Percentiles rank a stretch among this genome's conserved stretches.
phyloP scores from a whole-genome alignment of 2,113 vertebrate genomes.

The Typhlomys cinereus region DNA sequence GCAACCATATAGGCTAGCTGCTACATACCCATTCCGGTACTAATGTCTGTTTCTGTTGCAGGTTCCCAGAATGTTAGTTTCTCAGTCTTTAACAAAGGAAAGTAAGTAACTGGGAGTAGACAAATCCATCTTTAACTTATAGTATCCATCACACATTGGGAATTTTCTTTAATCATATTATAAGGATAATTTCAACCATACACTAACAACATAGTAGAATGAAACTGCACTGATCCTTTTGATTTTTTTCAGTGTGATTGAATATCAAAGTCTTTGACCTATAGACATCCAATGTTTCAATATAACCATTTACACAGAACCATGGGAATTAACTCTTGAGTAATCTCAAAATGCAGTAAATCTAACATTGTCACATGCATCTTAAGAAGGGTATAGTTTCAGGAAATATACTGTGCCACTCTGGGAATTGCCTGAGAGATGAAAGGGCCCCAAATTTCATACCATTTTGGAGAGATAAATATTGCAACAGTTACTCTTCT shows the following conservation, averaged over 20 bases:
- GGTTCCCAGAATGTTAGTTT: constrained; percentile 88
- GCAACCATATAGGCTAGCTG: too few species aligned
- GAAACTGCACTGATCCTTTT: neutral
- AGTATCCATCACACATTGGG: neutral
- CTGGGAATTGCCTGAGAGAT: neutral
- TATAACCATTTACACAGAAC: neutral
- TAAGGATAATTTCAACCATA: neutral
- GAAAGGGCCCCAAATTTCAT: neutral
- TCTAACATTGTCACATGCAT: neutral
- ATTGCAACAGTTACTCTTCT: too few species aligned
- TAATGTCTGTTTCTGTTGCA: constrained; percentile 66
- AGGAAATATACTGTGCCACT: neutral
- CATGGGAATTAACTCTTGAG: neutral
- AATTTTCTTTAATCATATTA: neutral
- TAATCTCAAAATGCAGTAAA: neutral
- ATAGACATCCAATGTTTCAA: neutral
- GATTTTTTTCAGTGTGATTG: constrained; percentile 3
- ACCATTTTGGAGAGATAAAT: neutral
- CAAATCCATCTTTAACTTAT: neutral
- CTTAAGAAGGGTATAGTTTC: neutral
- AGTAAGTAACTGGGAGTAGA: constrained; percentile 76
- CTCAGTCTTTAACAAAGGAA: constrained; percentile 86
- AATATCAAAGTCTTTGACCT: neutral
- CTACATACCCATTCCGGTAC: rapidly evolving
- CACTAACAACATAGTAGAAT: neutral